Base-by-base conservation (phyloP, 1,140 invertebrate species). In the Leptinotarsa defecta region DNA sequence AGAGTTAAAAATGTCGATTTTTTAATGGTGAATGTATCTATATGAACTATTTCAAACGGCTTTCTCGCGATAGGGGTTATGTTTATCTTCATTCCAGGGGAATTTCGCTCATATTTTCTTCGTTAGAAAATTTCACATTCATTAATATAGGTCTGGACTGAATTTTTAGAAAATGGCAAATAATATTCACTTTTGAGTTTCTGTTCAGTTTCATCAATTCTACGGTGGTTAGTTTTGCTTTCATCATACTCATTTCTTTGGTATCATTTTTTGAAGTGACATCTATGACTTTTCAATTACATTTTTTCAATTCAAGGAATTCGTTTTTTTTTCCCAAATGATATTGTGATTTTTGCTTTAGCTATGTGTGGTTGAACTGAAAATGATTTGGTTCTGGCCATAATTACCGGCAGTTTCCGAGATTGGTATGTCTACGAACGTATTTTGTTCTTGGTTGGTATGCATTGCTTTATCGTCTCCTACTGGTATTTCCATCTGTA, bases 141-240 rank as follows among this genome's bases (percentile, higher is more conserved):
- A 73, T 52, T 15, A n/a, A 52, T 52, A 0, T 52, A 15, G 17
- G 13, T 1, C 4, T 52, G 49, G 4, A 15, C 4, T 13, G 49
- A 52, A 70, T 76, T 48, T 73, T 76, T 34, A 22, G 0, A 78
- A 15, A 64, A 76, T 64, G 1, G 77, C 74, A 62, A 71, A 76
- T 69, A 73, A 69, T 78, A 76, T 68, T 34, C 65, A 13, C n/a
- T 20, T 69, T 76, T 73, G 6, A 76, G 49, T 69, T 4, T 71
- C 64, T 71, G 19, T 63, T 48, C 20, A n/a, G 75, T 77, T 78
- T 17, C n/a, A 5, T 57, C 43, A 3, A 76, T 74, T 13, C 72
- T 72, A 48, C 75, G 13, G n/a, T 78, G 70, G 61, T 71, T 71
- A n/a, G 74, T 61, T 75, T 75, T 75, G 22, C 74, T 22, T 48